Base-by-base conservation (phyloP, 2,113 vertebrate species). In the Misgurnus anguillicaudatus region DNA sequence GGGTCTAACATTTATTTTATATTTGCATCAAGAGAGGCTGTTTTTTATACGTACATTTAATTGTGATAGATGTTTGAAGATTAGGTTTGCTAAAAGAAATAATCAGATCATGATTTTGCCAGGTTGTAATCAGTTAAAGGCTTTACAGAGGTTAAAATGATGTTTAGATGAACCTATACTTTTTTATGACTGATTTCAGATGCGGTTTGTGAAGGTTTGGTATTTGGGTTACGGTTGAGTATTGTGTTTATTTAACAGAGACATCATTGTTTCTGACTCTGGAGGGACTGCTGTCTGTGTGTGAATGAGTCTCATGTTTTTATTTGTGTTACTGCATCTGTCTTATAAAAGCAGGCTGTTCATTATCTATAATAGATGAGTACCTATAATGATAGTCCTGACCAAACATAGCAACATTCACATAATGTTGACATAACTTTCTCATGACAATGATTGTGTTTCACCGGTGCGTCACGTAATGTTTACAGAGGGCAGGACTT, bases 351-450 rank as follows among this genome's bases (percentile, higher is more conserved):
- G 60, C 24, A 62, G 66, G 60, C 14, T 0, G 21, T n/a, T 0
- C 16, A 57, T 57, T 61, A 61, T 57, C n/a, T 8, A 77, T 77
- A 77, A 77, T 66, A 66, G 16, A 60, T 66, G 75, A 17, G 24
- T 76, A 39, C 3, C 14, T 36, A 45, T 42, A 68, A 69, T 68
- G 53, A 68, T 24, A 61, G 21, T 51, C 24, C 61, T 53, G 38
- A 76, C 6, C 8, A 57, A n/a, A 67, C 17, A 51, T 53, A 45
- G 48, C 47, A 39, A 48, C 53, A 61, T 45, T 66, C 24, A 61
- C 24, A 48, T 48, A 38, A 19, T 47, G 24, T 78, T 69, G 55
- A 69, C 76, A 79, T 21, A 71, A 70, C 57, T 60, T 19, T 61
- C 16, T 38, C 21, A 31, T 69, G 57, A 19, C 41, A 68, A 21